Percentiles rank a stretch among this genome's conserved stretches.
phyloP scores from a whole-genome alignment of 2,113 vertebrate species.

The Zeus faber region DNA sequence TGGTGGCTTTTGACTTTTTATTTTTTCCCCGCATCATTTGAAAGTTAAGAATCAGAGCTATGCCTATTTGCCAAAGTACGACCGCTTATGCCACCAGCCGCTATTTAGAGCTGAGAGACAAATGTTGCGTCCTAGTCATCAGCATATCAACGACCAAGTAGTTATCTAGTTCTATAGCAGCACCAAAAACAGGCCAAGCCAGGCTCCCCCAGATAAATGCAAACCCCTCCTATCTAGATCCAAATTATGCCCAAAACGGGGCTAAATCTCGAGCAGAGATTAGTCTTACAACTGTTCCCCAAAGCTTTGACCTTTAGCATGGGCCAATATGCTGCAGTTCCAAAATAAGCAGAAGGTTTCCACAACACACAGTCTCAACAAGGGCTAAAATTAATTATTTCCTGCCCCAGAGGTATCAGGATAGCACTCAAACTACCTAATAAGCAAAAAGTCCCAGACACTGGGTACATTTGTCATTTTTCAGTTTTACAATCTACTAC shows the following conservation, averaged over 20 bases:
- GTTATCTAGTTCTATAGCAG: constrained; percentile 32
- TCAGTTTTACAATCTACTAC: constrained; percentile 8
- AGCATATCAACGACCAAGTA: too few relatives aligned
- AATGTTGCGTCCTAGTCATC: constrained; percentile 29
- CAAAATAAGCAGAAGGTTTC: constrained; percentile 53
- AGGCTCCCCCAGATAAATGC: constrained; percentile 14
- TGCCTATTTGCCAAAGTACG: constrained; percentile 1
- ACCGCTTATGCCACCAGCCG: constrained; percentile 17
- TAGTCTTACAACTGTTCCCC: constrained; percentile 25
- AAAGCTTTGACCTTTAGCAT: constrained; percentile 28
- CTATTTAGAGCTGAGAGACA: constrained; percentile 39
- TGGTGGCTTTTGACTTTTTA: too few relatives aligned
- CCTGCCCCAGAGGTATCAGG: constrained; percentile 12
- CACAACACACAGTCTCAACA: constrained; percentile 27
- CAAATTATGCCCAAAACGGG: constrained; percentile 32
- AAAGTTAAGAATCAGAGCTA: constrained; percentile 11
- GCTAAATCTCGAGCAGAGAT: constrained; percentile 18
- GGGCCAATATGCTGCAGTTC: constrained; percentile 39
- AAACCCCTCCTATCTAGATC: constrained; percentile 25
- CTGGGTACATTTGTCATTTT: neutral
- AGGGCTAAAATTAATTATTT: constrained; percentile 11
- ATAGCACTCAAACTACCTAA: constrained; percentile 11
- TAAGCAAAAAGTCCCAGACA: neutral
- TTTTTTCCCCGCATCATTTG: too few relatives aligned
- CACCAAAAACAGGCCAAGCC: constrained; percentile 42